A percentile compares a stretch with the other conserved stretches of the same genome.
These are phyloP conservation scores for Ganaspis brasiliensis DNA, from an alignment of 2,888 invertebrate genomes.

Conservation along the genomic window DNA sequence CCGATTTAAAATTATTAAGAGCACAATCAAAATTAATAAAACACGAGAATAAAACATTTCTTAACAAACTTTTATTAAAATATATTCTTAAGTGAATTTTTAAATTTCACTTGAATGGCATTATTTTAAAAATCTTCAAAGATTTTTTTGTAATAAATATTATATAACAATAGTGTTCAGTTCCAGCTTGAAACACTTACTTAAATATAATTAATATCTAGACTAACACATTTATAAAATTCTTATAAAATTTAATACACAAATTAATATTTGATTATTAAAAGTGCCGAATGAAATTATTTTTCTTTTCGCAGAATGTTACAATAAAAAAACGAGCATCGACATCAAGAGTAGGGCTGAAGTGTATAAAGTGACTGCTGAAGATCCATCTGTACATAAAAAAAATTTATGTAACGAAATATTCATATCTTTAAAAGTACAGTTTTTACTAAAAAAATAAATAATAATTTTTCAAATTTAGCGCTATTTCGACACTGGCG, in stretches of 20 bases:
- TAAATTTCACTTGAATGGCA: neutral
- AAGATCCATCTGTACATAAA: neutral
- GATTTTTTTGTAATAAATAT: neutral
- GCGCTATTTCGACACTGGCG: no score
- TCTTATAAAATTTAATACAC: neutral
- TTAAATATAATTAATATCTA: neutral
- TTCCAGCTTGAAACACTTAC: neutral
- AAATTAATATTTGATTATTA: neutral
- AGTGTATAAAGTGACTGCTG: neutral
- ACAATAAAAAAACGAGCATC: neutral
- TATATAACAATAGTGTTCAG: neutral
- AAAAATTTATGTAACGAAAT: neutral
- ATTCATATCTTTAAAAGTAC: neutral
- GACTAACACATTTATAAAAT: neutral
- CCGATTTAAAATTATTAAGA: no score
- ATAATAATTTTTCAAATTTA: neutral
- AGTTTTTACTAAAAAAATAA: neutral
- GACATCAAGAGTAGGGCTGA: neutral
- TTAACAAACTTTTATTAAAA: neutral
- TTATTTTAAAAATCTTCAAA: slow-evolving; percentile 1
- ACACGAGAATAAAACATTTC: neutral
- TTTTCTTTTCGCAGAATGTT: neutral
- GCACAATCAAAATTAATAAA: no score
- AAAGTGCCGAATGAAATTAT: neutral
- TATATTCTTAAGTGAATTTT: neutral